Evolutionary conservation across 2,888 invertebrate genomes (phyloP), one percentile per base, ranked within the genome.

Genomic region (Lasioglossum vierecki): DNA sequence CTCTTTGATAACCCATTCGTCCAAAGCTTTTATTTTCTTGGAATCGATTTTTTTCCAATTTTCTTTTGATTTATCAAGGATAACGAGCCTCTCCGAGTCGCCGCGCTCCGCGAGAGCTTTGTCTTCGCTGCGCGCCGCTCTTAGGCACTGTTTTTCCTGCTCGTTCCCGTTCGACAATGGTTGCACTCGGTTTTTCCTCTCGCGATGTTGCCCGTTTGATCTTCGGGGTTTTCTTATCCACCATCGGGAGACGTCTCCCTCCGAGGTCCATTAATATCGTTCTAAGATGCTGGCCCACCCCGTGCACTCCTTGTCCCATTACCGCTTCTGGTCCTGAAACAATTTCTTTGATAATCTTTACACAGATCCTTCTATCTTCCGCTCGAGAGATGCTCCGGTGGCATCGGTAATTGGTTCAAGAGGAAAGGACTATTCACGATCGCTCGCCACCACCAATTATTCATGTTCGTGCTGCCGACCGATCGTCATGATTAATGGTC

Each of bases 281-380:
- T 73, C 83, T 74, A 76, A 82, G 83, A 76, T 78, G 79, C 60
- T 63, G 63, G 63, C 70, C 82, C 44, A n/a, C 41, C 57, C 68
- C 72, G 53, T 46, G 63, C 30, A 35, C 30, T 49, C 70, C 60
- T 77, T 53, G 77, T 81, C 73, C 83, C 82, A 82, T 78, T 86
- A 83, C 80, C 88, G 81, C 46, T 73, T 66, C 81, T 73, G 88
- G 11, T 70, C 11, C 80, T 79, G 82, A 82, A 91, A 86, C 82
- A 84, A 89, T 88, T 91, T 90, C 85, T 86, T 89, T 80, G 87
- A 88, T 89, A 91, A 89, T 87, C 82, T 85, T 87, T 86, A 86
- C 80, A 80, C 72, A 76, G 78, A 82, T 86, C 73, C 81, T 26
- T 49, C 80, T 82, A 86, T 77, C 79, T 35, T 68, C 35, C 49